Evolutionary conservation across 1,140 invertebrate genomes (phyloP).

Genomic region (Drosophila subpulchrella): DNA sequence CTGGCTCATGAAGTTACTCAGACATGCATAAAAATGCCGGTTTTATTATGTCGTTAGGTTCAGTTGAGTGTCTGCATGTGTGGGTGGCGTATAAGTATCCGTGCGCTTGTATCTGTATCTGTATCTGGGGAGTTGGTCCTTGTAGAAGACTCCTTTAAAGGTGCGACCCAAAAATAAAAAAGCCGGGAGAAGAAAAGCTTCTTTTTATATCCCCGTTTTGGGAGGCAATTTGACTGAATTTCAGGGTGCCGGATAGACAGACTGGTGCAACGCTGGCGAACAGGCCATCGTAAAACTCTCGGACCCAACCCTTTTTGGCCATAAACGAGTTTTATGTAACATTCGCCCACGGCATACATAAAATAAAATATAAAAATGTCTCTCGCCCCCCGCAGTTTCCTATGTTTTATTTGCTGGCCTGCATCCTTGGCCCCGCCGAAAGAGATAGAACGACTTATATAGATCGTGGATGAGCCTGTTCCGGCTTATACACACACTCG

Average conservation of each 20-base stretch:
- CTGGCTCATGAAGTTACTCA: slow-evolving; percentile 80
- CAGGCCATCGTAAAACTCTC: slow-evolving; percentile 22
- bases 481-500: slow-evolving; percentile 3
- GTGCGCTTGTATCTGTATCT: slow-evolving; percentile 14
- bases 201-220: slow-evolving; percentile 36
- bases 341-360: slow-evolving; percentile 68
- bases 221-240: slow-evolving; percentile 45
- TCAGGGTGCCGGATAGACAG: slow-evolving; percentile 25
- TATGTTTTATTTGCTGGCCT: slow-evolving; percentile 57
- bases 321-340: slow-evolving; percentile 73
- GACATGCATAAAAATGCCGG: slow-evolving; percentile 82
- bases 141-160: slow-evolving; percentile 49
- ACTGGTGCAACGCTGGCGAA: slow-evolving; percentile 49
- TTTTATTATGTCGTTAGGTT: slow-evolving; percentile 79
- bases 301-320: slow-evolving; percentile 68
- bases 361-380: slow-evolving; percentile 73
- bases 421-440: slow-evolving; percentile 59
- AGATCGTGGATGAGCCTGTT: slow-evolving; percentile 24
- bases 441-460: slow-evolving; percentile 29
- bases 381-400: slow-evolving; percentile 28
- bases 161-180: slow-evolving; percentile 14
- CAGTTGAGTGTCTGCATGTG: slow-evolving; percentile 44
- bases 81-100: slow-evolving; percentile 13
- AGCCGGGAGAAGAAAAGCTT: slow-evolving; percentile 29
- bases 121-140: slow-evolving; percentile 34